phyloP scores from a whole-genome alignment of 2,888 invertebrate genomes.

The Mechanitis messenoides region DNA sequence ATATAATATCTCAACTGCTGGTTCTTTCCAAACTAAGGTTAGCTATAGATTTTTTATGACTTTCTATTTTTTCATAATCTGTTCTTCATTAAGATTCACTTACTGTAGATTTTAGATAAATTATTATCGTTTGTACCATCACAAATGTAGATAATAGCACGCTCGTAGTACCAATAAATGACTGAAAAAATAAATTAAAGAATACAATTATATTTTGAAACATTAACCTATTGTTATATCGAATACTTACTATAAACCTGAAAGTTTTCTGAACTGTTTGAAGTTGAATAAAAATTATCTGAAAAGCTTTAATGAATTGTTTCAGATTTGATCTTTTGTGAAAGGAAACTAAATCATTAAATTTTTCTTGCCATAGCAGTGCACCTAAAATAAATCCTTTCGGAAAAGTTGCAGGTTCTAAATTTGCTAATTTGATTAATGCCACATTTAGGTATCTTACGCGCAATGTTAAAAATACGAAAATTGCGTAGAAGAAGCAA shows the following conservation, averaged over 20 bases:
- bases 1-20: too few species aligned
- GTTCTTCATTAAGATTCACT: background rate
- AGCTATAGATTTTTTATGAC: too few species aligned
- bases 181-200: background rate
- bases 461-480: background rate
- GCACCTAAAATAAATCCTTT: background rate
- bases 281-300: background rate
- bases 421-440: background rate
- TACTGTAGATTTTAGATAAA: constrained; percentile 2
- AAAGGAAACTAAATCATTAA: background rate
- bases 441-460: background rate
- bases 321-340: background rate
- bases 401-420: background rate
- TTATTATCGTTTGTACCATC: background rate
- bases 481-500: background rate
- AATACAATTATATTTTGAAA: too few species aligned
- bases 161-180: background rate
- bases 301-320: background rate
- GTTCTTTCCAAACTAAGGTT: too few species aligned
- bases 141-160: background rate
- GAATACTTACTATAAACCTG: background rate
- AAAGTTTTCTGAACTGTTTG: background rate
- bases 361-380: background rate
- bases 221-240: too few species aligned
- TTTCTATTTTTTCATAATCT: background rate